Evolutionary conservation across 2,113 vertebrate species (phyloP), one percentile per base, ranked within the genome.

Genomic region (Eclectus roratus): DNA sequence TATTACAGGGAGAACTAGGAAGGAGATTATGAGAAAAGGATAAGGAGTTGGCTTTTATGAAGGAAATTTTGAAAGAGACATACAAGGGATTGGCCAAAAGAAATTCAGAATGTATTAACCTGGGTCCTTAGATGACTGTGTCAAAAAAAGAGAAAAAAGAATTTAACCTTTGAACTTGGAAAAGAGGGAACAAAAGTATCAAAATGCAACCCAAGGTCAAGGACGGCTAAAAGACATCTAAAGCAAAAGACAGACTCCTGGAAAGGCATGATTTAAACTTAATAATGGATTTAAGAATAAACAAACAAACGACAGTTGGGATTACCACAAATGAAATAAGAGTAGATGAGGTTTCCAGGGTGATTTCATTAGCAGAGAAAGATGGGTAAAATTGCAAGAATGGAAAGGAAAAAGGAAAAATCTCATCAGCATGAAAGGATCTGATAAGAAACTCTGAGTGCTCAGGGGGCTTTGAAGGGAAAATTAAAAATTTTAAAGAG

Each of bases 11-110:
- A 79, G 79, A 94, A 89, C 66, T 91, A 85, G 82, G 94, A 94
- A 94, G 63, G 41, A 79, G 81, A 91, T 88, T 89, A 89, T 79
- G 63, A 85, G 63, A 63, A 94, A 95, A 93, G 66, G 78, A 94
- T 95, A 94, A 96, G 94, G 85, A 95, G 74, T 71, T 96, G 93
- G 66, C 96, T 77, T 93, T 91, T 70, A 63, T 73, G 19, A 83
- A 66, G 91, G 91, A 89, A 92, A 89, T 88, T 82, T 95, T 83
- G 50, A 88, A 63, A 85, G 49, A 77, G 53, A 21, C 13, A 58
- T 23, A 31, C 13, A 24, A 37, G 20, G 17, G 25, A 89, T 55
- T 46, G 35, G 50, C 71, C 63, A 70, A 88, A 93, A 89, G 58
- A 94, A 94, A 88, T 82, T 61, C 61, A 39, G 37, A 46, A 24